A percentile compares a stretch with the other conserved stretches of the same genome.
Evolutionary conservation across 2,113 vertebrate species (phyloP).

Genomic region (Macrotis lagotis): DNA sequence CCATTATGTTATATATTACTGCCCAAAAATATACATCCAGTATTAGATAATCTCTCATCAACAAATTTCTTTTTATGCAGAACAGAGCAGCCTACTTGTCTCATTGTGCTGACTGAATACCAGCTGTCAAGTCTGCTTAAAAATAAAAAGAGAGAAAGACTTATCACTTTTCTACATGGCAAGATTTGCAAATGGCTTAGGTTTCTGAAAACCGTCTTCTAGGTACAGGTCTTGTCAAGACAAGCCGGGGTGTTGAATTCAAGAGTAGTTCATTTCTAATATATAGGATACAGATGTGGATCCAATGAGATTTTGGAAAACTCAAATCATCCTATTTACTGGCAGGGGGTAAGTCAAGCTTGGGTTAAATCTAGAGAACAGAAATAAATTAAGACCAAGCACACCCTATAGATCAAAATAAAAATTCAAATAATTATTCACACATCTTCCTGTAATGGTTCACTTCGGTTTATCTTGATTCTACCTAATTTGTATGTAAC

Average conservation of each 20-base stretch:
- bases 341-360: slow-evolving; percentile 13
- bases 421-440: not conserved
- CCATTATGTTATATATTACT: slow-evolving; percentile 48
- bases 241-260: slow-evolving; percentile 11
- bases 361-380: slow-evolving; percentile 23
- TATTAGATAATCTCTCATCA: slow-evolving; percentile 64
- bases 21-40: slow-evolving; percentile 35
- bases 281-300: slow-evolving; percentile 10
- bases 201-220: slow-evolving; percentile 60
- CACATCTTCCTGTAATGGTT: not conserved
- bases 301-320: slow-evolving; percentile 30
- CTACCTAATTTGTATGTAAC: not conserved
- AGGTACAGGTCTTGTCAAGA: slow-evolving; percentile 74
- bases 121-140: slow-evolving; percentile 63
- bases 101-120: slow-evolving; percentile 61
- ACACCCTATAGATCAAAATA: not conserved
- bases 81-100: slow-evolving; percentile 40
- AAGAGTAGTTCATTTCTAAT: not conserved
- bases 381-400: not conserved
- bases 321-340: slow-evolving; percentile 31
- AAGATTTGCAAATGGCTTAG: slow-evolving; percentile 57
- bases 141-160: slow-evolving; percentile 63
- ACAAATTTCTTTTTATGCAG: slow-evolving; percentile 63
- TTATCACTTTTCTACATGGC: slow-evolving; percentile 67
- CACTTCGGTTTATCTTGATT: not conserved